Evolutionary conservation across 2,888 invertebrate species (phyloP), one percentile per base, ranked within the genome.

Genomic region (Branchellion lobata): DNA sequence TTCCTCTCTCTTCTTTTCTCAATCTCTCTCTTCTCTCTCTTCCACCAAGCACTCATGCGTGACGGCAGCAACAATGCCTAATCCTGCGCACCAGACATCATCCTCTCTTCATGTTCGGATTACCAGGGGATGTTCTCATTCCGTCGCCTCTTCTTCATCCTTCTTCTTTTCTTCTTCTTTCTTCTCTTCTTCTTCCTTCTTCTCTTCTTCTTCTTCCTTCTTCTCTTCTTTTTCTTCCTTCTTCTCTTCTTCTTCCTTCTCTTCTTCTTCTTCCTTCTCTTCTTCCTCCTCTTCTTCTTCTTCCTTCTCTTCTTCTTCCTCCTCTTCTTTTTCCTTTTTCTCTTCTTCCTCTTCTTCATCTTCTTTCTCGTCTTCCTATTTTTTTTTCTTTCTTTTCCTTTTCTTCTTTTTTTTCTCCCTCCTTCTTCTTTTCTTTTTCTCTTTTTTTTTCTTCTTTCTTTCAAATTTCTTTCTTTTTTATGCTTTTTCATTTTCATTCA

Each of bases 241-340:
- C 65, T 65, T 21, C 29, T 5, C 29, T 11, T 5, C 65, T 11
- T 65, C 29, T 29, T 65, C 29, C 21, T 21, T 51, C 21, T 65
- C 65, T 65, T 29, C 29, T 29, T 65, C 65, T 21, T 29, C 29
- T 65, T 65, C 65, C 29, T 29, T 65, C n/a, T 65, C 65, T 21
- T 29, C 21, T 21, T 65, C 29, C 21, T 29, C 29, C 24, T 65
- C n/a, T 21, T 65, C 29, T 65, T 29, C 65, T 21, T 65, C n/a
- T 65, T 29, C 65, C 29, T 65, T 21, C n/a, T 65, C 29, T 65
- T 27, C n/a, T 29, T 65, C n/a, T 21, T 29, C 65, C 8, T 27
- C 29, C 3, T 65, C n/a, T 65, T 65, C 29, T 65, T 29, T 21
- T 65, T 65, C 8, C 21, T 65, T 21, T 21, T 65, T 65, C 5